Evolutionary conservation across 2,888 invertebrate species (phyloP), one percentile per base, ranked within the genome.

Genomic region (Pandemis corylana): DNA sequence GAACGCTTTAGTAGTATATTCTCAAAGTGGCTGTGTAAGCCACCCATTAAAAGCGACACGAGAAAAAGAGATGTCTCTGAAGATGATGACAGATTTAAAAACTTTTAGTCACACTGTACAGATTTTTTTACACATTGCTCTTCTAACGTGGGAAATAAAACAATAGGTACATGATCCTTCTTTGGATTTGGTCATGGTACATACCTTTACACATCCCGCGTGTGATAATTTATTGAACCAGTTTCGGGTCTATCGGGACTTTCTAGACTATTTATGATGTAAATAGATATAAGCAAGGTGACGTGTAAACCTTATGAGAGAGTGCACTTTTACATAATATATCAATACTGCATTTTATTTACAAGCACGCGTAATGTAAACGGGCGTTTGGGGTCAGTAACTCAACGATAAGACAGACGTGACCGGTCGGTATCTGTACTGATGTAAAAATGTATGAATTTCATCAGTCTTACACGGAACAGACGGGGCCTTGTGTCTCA

Each of bases 391-490:
- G 67, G 75, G 75, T 70, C 75, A 87, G 80, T 90, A 84, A 88
- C 93, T 89, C 92, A 70, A 41, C 91, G 92, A 74, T 76, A 71
- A 77, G 46, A 44, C 49, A 63, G 62, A 75, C 68, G 61, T 71
- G 62, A 69, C 64, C 77, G 73, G 36, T 69, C 68, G 73, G n/a
- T 66, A 70, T 67, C 70, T 20, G 12, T 7, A 15, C 67, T 76
- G 76, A 74, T 74, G 76, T 76, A 71, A 73, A 76, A 68, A 56
- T 28, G 28, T 12, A 41, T 15, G 13, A 41, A n/a, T 76, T 73
- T 76, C 76, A 71, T 76, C 76, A 76, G 41, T 28, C 36, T 56
- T n/a, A 13, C 20, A 59, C 20, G 61, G 20, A 44, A 15, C 64
- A 13, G 42, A 42, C 7, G 20, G 1, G 28, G 51, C 42, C 51